Conservation (phyloP, 2,113 vertebrate species). For the Notothenia coriiceps region DNA sequence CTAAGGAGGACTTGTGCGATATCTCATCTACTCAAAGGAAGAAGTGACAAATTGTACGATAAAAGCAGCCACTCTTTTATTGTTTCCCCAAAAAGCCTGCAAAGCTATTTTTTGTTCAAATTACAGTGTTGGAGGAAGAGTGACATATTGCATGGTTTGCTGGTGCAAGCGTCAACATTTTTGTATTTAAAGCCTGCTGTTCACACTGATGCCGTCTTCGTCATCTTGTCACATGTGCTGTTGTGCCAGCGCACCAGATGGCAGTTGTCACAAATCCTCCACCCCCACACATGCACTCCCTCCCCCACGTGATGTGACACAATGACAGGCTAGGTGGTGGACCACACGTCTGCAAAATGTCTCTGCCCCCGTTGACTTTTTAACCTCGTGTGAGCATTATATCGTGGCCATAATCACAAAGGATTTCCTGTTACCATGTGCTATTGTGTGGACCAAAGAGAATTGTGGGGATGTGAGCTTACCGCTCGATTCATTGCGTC, state of each 20-base stretch:
- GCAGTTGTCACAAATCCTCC: constrained; percentile 71
- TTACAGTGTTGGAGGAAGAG: constrained; percentile 58
- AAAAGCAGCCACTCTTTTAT: constrained; percentile 51
- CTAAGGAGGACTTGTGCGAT: constrained; percentile 53
- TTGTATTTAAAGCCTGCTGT: constrained; percentile 54
- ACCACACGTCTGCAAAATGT: constrained; percentile 46
- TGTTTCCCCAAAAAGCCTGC: constrained; percentile 52
- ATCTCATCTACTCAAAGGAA: constrained; percentile 54
- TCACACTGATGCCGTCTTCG: constrained; percentile 62
- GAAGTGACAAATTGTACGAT: constrained; percentile 60
- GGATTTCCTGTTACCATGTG: constrained; percentile 44
- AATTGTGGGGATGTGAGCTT: constrained; percentile 36
- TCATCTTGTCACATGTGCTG: constrained; percentile 69
- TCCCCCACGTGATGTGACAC: constrained; percentile 59
- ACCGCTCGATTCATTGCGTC: constrained; percentile 11
- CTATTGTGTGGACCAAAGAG: constrained; percentile 27
- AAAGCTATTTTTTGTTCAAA: constrained; percentile 54
- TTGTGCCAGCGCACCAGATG: constrained; percentile 73
- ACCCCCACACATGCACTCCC: constrained; percentile 51
- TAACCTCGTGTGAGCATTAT: constrained; percentile 47
- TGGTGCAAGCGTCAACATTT: constrained; percentile 35
- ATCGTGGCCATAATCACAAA: constrained; percentile 62
- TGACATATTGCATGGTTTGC: constrained; percentile 59
- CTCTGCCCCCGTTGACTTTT: constrained; percentile 22
- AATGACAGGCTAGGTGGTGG: constrained; percentile 56